phyloP scores from a whole-genome alignment of 2,113 vertebrate species.

The Uria lomvia region DNA sequence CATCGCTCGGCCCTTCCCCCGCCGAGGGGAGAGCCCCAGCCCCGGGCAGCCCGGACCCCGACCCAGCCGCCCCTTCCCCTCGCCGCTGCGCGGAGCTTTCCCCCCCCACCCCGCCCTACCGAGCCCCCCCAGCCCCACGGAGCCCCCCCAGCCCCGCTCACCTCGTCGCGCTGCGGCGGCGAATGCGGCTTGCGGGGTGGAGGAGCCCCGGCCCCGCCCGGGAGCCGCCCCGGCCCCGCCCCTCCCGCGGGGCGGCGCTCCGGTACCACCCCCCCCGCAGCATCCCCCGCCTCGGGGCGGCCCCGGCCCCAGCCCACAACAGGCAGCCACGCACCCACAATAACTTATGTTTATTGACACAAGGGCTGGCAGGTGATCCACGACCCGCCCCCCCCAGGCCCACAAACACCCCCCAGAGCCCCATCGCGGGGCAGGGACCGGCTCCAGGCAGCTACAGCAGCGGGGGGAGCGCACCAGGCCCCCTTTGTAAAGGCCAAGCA shows the following conservation, averaged over 20 bases:
- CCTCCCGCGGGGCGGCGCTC: background rate
- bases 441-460: fast-evolving
- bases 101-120: too few relatives aligned
- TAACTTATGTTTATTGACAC: conserved; percentile 13
- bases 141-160: background rate
- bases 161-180: background rate
- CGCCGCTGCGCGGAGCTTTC: background rate
- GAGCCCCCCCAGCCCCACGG: background rate
- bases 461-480: fast-evolving
- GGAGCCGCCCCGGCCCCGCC: conserved; percentile 38
- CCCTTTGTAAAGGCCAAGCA: background rate
- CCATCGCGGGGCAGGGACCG: background rate
- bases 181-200: background rate
- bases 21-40: background rate
- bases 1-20: background rate
- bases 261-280: background rate
- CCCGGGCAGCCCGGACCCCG: background rate
- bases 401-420: fast-evolving
- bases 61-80: background rate
- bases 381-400: background rate
- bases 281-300: background rate
- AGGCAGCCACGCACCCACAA: background rate
- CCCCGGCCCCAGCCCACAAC: background rate
- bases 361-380: fast-evolving
- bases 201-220: conserved; percentile 32